Base-by-base conservation (phyloP, 1,140 invertebrate genomes). In the Platorchestia sp. region DNA sequence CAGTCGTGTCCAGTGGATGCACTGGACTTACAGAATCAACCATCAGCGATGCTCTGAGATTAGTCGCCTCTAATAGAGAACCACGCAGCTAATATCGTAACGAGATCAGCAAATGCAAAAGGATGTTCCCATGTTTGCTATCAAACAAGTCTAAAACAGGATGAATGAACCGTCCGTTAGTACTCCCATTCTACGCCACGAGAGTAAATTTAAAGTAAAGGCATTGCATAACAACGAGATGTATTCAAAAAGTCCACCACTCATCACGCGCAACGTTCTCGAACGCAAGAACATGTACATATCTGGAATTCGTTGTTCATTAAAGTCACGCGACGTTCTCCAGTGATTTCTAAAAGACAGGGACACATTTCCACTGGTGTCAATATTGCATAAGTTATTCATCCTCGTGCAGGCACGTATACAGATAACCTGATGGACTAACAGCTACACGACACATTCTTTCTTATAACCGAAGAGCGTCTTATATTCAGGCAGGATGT, bases 401-500 rank as follows among this genome's bases (percentile, higher is more conserved):
- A 75, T 22, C 27, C 3, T 75, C 10, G 59, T 1, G 27, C 14
- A 36, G 59, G 59, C 27, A 36, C 36, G 59, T n/a, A n/a, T n/a
- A n/a, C n/a, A n/a, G n/a, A n/a, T n/a, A n/a, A n/a, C n/a, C n/a
- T n/a, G n/a, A n/a, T n/a, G n/a, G n/a, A n/a, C n/a, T n/a, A n/a
- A n/a, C n/a, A 44, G 91, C 47, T 96, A 99, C 97, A 99, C 98
- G 96, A 98, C 98, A 97, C 98, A 99, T 53, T 98, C 98, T 97
- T 98, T 98, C 96, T 98, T 98, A 91, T 97, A 98, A 86, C 98
- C 98, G 96, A 98, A 99, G 53, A 99, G 97, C 93, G 98, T 98
- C 97, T 98, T 98, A 89, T 99, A 97, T 97, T 99, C 98, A 0
- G 98, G 98, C 96, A 98, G 98, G 96, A 99, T 99, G 45, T 98